Base-by-base conservation (phyloP, 2,888 invertebrate genomes). In the Entomobrya multifasciata region DNA sequence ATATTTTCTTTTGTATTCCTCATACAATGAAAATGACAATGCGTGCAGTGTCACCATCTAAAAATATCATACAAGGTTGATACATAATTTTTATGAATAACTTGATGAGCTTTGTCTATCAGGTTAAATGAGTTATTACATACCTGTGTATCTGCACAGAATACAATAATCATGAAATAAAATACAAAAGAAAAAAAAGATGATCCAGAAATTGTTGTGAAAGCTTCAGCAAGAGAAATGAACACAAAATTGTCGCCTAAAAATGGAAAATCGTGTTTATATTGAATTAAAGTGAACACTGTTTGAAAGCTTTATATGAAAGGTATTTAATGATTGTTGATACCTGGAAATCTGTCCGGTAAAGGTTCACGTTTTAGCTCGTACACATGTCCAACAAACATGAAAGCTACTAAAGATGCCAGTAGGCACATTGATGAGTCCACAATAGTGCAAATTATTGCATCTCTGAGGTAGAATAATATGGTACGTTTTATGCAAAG, bases 1-100 rank as follows among this genome's bases (percentile, higher is more conserved):
- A 20, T 77, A 87, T 57, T 57, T 70, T 25, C 82, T 30, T 27
- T 36, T 82, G 60, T 70, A 82, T n/a, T 87, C 87, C 17, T 87
- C 81, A 20, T 30, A 60, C 27, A 82, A 17, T 0, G 81, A 76
- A 11, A 41, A 44, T 10, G 60, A 10, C 15, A 60, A 5, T 8
- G 49, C 10, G 27, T 44, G n/a, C 15, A 86, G n/a, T n/a, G 62
- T 17, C 3, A 81, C 57, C 17, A 67, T 20, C 81, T 86, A 15
- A 11, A 36, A 36, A 36, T 36, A 30, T n/a, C 1, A n/a, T 6
- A 55, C 36, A 47, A 78, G 44, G 17, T 25, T 78, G 11, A 6
- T 57, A 57, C 22, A 25, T 60, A 10, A 27, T 49, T 5, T 15
- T 49, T 5, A 20, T 2, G 17, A 17, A 55, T 17, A 55, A 20